These are phyloP conservation scores for Platerodrilus igneus DNA, from an alignment of 2,888 invertebrate genomes.

Conservation along the genomic window DNA sequence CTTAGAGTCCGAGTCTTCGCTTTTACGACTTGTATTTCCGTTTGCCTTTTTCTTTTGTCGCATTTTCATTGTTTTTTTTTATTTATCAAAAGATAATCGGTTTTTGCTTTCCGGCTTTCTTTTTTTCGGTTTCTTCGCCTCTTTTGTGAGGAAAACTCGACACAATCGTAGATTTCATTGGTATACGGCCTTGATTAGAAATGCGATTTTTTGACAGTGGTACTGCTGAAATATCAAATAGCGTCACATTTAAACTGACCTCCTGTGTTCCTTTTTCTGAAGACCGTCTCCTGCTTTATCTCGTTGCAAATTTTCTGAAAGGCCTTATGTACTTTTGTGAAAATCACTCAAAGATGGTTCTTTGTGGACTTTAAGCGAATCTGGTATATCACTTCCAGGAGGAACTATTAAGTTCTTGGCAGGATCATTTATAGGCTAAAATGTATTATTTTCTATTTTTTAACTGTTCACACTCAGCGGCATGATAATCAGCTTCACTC, in stretches of 20 bases:
- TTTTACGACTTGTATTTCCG: too few species aligned
- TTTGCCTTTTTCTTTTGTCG: too few species aligned
- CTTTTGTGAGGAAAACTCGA: too few species aligned
- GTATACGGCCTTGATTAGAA: neutral
- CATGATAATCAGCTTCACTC: neutral
- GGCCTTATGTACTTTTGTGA: too few species aligned
- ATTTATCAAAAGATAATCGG: too few species aligned
- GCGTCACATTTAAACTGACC: constrained; percentile 1
- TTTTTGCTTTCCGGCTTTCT: too few species aligned
- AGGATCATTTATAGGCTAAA: neutral
- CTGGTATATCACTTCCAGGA: constrained; percentile 1
- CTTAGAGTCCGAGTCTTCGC: too few species aligned
- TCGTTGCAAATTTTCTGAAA: too few species aligned
- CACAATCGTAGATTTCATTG: too few species aligned
- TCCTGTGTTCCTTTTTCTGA: neutral
- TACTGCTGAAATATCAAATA: constrained; percentile 1
- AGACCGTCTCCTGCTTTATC: too few species aligned
- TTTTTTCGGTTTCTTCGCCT: too few species aligned
- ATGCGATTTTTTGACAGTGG: constrained; percentile 1
- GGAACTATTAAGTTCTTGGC: neutral
- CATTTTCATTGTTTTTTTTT: too few species aligned
- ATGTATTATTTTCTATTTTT: neutral
- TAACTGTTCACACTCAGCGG: neutral
- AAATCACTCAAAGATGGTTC: neutral
- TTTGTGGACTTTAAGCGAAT: neutral